phyloP scores from a whole-genome alignment of 1,140 invertebrate genomes.

The Trissolcus basalis region DNA sequence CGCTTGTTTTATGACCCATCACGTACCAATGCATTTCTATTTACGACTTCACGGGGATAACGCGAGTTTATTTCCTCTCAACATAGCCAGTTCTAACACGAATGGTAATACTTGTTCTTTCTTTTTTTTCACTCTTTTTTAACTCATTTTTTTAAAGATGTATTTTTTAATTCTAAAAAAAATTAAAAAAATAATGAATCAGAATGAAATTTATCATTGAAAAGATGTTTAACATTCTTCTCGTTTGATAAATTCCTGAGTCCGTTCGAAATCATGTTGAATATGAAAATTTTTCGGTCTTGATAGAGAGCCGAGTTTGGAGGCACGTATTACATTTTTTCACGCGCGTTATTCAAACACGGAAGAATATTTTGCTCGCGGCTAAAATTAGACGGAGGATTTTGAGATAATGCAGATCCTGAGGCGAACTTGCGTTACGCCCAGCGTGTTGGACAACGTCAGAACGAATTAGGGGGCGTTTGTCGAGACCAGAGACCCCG shows the following conservation, averaged over 20 bases:
- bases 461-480: constrained; percentile 52
- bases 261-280: too few species aligned
- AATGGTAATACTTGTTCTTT: too few species aligned
- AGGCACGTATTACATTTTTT: constrained; percentile 47
- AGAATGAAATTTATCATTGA: too few species aligned
- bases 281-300: too few species aligned
- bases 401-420: constrained; percentile 20
- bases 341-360: constrained; percentile 56
- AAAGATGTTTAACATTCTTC: background rate
- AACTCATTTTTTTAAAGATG: too few species aligned
- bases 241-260: too few species aligned
- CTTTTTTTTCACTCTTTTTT: too few species aligned
- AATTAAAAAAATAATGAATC: too few species aligned
- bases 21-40: constrained; percentile 19
- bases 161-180: too few species aligned
- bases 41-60: constrained; percentile 3
- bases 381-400: constrained; percentile 17
- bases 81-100: too few species aligned
- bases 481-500: constrained; percentile 25
- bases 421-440: background rate
- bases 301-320: too few species aligned
- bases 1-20: background rate
- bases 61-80: too few species aligned
- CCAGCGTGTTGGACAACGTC: constrained; percentile 44
- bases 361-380: background rate